A percentile compares a stretch with the other conserved stretches of the same genome.
Conservation (phyloP, 2,888 invertebrate species). For the Flexamia atlantica region DNA sequence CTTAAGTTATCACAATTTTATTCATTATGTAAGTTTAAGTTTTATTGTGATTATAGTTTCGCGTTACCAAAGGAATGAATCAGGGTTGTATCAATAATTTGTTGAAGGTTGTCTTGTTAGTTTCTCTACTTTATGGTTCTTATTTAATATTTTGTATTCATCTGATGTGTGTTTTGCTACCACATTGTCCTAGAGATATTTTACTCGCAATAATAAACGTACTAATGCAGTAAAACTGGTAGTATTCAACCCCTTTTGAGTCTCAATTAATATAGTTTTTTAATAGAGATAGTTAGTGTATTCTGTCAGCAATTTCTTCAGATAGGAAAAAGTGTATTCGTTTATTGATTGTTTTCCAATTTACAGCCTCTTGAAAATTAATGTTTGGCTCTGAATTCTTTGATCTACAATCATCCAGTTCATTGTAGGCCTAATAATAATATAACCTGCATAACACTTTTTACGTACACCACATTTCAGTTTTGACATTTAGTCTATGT, state of each 20-base stretch:
- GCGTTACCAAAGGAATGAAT: slow-evolving; percentile 20
- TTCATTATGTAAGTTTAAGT: neutral
- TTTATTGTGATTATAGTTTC: neutral
- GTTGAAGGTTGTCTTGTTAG: slow-evolving; percentile 9
- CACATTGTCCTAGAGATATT: slow-evolving; percentile 12
- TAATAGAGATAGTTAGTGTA: no score
- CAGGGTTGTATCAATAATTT: slow-evolving; percentile 24
- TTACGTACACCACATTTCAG: no score
- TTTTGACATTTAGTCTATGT: no score
- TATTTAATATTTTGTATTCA: slow-evolving; percentile 15
- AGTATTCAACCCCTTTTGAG: neutral
- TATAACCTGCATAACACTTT: no score
- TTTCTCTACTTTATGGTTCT: neutral
- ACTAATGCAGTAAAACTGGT: slow-evolving; percentile 7
- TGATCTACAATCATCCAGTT: no score
- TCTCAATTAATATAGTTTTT: no score
- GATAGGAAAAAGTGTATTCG: no score
- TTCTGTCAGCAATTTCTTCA: no score
- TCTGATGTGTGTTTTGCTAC: neutral
- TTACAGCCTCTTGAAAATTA: no score
- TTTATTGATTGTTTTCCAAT: no score
- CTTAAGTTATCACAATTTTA: neutral
- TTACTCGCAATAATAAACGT: slow-evolving; percentile 37
- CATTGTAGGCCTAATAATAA: no score
- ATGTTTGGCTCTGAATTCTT: no score